Evolutionary conservation across 1,140 invertebrate genomes (phyloP).

Genomic region (Drosophila parvula): DNA sequence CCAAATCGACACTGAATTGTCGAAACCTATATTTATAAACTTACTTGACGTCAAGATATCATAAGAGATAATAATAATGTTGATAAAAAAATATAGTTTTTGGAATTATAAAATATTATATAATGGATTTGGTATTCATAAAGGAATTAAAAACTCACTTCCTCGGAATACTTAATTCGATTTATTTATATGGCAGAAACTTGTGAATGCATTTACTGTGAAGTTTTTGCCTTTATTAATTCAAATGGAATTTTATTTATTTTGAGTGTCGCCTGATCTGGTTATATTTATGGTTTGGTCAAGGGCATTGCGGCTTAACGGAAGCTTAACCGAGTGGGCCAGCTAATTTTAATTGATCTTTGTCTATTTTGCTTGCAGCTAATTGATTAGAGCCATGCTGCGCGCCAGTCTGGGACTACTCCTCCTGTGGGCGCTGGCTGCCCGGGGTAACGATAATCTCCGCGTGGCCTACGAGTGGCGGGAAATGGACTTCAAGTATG

Average conservation of each 20-base stretch:
- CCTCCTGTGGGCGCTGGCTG: slow-evolving; percentile 45
- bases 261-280: slow-evolving; percentile 13
- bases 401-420: slow-evolving; percentile 24
- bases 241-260: background rate
- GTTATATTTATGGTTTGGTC: slow-evolving; percentile 32
- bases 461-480: slow-evolving; percentile 89
- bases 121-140: background rate
- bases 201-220: no score
- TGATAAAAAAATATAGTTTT: background rate
- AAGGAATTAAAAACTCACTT: no score
- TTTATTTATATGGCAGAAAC: no score
- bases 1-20: background rate
- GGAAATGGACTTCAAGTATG: slow-evolving; percentile 88
- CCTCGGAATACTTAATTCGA: no score
- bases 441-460: slow-evolving; percentile 86
- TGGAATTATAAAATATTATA: background rate
- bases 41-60: background rate
- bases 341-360: slow-evolving; percentile 32
- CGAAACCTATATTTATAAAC: background rate
- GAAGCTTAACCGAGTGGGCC: slow-evolving; percentile 31
- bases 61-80: background rate
- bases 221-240: background rate
- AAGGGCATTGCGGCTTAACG: slow-evolving; percentile 39
- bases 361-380: slow-evolving; percentile 24
- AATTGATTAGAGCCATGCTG: slow-evolving; percentile 49